These are phyloP conservation scores for Drosophila serrata DNA, from an alignment of 1,140 invertebrate genomes.

Conservation along the genomic window DNA sequence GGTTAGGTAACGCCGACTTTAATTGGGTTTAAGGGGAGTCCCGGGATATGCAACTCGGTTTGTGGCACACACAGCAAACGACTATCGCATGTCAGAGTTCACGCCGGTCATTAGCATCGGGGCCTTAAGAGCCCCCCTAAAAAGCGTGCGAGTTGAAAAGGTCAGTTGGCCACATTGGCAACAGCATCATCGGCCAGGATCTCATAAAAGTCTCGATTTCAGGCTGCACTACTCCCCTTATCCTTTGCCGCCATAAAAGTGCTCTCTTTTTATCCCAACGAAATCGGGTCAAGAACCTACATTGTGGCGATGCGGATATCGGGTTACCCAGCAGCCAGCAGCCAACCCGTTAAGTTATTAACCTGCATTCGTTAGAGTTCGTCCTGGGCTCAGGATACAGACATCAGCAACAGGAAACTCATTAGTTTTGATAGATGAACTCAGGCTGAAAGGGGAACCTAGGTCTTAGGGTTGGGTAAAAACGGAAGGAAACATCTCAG, in stretches of 20 bases:
- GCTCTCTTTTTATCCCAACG: conserved; percentile 28
- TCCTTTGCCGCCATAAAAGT: conserved; percentile 24
- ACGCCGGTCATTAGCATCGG: conserved; percentile 59
- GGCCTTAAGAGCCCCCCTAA: conserved; percentile 1
- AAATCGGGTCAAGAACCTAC: conserved; percentile 70
- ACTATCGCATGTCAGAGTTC: conserved; percentile 50
- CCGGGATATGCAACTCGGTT: conserved; percentile 32
- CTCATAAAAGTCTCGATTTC: conserved; percentile 60
- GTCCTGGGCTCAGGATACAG: conserved; percentile 12
- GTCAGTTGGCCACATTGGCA: conserved; percentile 42
- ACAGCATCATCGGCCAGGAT: conserved; percentile 31
- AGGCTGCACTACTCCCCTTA: conserved; percentile 4
- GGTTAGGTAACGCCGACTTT: conserved; percentile 49
- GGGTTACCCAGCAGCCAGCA: conserved; percentile 56
- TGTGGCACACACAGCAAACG: conserved; percentile 12
- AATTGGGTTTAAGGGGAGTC: conserved; percentile 34
- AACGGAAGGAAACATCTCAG: neutral
- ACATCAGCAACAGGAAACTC: conserved; percentile 37
- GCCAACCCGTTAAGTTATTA: conserved; percentile 60
- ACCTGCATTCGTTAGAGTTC: conserved; percentile 34
- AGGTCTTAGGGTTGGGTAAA: neutral
- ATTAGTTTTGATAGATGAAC: conserved; percentile 37
- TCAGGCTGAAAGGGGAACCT: neutral
- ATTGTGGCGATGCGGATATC: conserved; percentile 42
- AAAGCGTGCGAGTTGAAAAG: conserved; percentile 20